Base-by-base conservation (phyloP, 2,888 invertebrate species). In the Pycnomerus fuliginosus region DNA sequence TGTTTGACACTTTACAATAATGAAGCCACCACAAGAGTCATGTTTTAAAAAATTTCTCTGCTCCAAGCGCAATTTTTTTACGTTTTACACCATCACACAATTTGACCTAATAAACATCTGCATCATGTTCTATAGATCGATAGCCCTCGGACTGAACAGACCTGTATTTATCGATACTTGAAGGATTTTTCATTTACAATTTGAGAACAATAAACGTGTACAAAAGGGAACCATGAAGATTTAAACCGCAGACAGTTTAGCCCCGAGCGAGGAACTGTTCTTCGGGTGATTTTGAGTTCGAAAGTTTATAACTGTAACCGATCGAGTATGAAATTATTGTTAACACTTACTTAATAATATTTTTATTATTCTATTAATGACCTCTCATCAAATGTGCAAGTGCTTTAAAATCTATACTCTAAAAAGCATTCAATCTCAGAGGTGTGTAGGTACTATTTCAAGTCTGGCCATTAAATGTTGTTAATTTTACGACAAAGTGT, bases 251-350 rank as follows among this genome's bases (percentile, higher is more conserved):
- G 52, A 55, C 52, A 33, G 40, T 24, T 35, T 49, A 23, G 51
- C 56, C 48, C 28, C 44, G 33, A 50, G 48, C 47, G 11, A 32
- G 28, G 29, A 29, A 29, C 54, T 40, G 48, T 49, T 53, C 55
- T 55, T 50, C 49, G 48, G 55, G 54, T 55, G 46, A 55, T 58
- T 54, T 60, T 50, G 53, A 57, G 59, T 62, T 62, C 56, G 58
- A 61, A 61, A 61, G 60, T 58, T 53, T 55, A 51, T 52, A 53
- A 58, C 45, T 52, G 51, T 51, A 50, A 40, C 54, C 61, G 58
- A 60, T 61, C 56, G 60, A 60, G 57, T 62, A 62, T 65, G 61
- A 65, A 64, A 64, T 65, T 61, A 57, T 61, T 58, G 58, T 56
- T 61, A 62, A 60, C 53, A 54, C 48, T 51, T 49, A 43, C 34